Conservation (phyloP, 2,888 invertebrate species). For the Taenaris catops region DNA sequence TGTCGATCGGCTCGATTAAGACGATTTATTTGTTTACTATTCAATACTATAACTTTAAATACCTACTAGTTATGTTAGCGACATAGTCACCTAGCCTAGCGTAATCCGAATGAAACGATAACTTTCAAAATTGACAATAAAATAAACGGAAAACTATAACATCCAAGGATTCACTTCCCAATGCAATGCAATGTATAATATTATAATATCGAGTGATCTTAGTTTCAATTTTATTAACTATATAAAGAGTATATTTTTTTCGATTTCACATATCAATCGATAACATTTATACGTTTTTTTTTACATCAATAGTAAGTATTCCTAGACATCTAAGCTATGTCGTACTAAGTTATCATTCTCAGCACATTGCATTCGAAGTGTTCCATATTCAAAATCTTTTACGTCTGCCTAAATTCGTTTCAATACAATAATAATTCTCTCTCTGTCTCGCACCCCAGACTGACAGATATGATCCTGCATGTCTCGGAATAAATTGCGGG, state of each 20-base stretch:
- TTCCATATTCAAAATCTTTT: constrained; percentile 33
- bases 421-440: constrained; percentile 62
- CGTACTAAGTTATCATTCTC: constrained; percentile 8
- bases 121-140: constrained; percentile 67
- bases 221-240: constrained; percentile 17
- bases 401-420: constrained; percentile 68
- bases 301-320: constrained; percentile 18
- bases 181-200: constrained; percentile 10
- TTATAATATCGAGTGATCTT: constrained; percentile 14
- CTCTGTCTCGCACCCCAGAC: too few species aligned
- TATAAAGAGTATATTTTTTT: constrained; percentile 6
- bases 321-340: constrained; percentile 17
- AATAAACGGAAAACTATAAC: constrained; percentile 71
- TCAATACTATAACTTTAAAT: constrained; percentile 31
- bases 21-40: constrained; percentile 28
- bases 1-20: constrained; percentile 18
- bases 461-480: too few species aligned
- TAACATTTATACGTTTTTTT: constrained; percentile 17
- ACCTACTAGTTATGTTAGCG: constrained; percentile 59
- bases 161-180: constrained; percentile 31
- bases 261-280: constrained; percentile 14
- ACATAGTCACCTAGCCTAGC: constrained; percentile 75
- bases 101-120: constrained; percentile 69
- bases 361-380: constrained; percentile 6
- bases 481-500: too few species aligned